Percentiles rank a stretch among this genome's conserved stretches.
Evolutionary conservation across 1,140 invertebrate species (phyloP).

Genomic region (Conus ventricosus): DNA sequence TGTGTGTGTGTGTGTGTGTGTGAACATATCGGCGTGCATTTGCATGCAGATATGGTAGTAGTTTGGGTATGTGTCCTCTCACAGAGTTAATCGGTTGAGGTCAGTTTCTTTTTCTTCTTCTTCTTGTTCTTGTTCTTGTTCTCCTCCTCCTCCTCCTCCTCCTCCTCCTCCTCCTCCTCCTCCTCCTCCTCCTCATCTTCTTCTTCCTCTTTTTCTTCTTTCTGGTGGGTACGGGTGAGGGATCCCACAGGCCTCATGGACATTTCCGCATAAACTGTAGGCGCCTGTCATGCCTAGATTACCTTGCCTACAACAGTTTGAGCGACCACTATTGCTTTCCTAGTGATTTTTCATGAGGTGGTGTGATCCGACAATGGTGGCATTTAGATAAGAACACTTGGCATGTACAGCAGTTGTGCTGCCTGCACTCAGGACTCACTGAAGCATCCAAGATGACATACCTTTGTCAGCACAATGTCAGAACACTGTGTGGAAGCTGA

Average conservation of each 20-base stretch:
- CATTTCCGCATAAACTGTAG: background rate
- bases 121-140: no score
- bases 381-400: no score
- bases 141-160: no score
- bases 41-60: background rate
- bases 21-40: background rate
- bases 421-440: no score
- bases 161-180: no score
- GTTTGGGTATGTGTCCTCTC: background rate
- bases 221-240: background rate
- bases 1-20: constrained; percentile 6
- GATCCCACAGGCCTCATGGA: background rate
- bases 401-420: no score
- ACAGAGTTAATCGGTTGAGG: background rate
- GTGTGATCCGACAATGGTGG: no score
- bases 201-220: background rate
- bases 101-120: no score
- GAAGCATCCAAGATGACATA: no score
- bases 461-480: no score
- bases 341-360: background rate
- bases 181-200: background rate
- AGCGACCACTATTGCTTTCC: background rate
- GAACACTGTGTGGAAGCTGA: no score
- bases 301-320: background rate
- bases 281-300: background rate